A percentile compares a stretch with the other conserved stretches of the same genome.
Conservation (phyloP, 2,888 invertebrate genomes). For the Troglohyphantes excavatus region DNA sequence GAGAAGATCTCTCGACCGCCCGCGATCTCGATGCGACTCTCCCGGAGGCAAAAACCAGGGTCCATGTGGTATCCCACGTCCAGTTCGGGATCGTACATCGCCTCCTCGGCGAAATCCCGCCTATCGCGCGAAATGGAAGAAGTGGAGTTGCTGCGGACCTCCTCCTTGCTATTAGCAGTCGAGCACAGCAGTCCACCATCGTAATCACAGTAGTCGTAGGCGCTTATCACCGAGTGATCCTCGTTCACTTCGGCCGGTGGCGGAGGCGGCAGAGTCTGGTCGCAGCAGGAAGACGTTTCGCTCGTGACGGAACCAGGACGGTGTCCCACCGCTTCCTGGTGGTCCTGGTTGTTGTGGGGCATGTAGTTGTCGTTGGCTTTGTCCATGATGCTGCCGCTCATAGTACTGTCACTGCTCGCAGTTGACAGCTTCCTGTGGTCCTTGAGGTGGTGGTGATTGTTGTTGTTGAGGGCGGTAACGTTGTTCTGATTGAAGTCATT, state of each 20-base stretch:
- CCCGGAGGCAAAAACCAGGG: constrained; percentile 76
- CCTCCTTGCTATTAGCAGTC: constrained; percentile 59
- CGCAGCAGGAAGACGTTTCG: constrained; percentile 74
- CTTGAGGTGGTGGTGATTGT: constrained; percentile 59
- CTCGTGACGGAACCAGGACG: constrained; percentile 72
- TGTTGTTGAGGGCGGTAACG: constrained; percentile 45
- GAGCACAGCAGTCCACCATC: constrained; percentile 54
- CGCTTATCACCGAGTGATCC: constrained; percentile 77
- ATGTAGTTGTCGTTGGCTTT: constrained; percentile 74
- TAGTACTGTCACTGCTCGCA: constrained; percentile 69
- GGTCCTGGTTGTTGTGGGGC: constrained; percentile 60
- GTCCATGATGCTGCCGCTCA: constrained; percentile 74
- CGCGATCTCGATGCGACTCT: constrained; percentile 84
- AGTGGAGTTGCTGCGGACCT: constrained; percentile 57
- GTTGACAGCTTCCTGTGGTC: constrained; percentile 71
- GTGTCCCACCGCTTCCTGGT: constrained; percentile 13
- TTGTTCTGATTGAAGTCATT: constrained; percentile 80
- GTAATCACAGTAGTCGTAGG: constrained; percentile 78
- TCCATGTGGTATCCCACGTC: constrained; percentile 76
- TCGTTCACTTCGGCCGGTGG: constrained; percentile 55
- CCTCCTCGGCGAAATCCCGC: constrained; percentile 65
- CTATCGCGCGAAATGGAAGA: constrained; percentile 69
- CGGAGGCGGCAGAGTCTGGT: constrained; percentile 50
- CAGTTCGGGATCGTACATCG: constrained; percentile 66
- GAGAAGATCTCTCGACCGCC: constrained; percentile 93